Conservation (phyloP, 2,797 vertebrate genomes). For the Ictinia mississippiensis region DNA sequence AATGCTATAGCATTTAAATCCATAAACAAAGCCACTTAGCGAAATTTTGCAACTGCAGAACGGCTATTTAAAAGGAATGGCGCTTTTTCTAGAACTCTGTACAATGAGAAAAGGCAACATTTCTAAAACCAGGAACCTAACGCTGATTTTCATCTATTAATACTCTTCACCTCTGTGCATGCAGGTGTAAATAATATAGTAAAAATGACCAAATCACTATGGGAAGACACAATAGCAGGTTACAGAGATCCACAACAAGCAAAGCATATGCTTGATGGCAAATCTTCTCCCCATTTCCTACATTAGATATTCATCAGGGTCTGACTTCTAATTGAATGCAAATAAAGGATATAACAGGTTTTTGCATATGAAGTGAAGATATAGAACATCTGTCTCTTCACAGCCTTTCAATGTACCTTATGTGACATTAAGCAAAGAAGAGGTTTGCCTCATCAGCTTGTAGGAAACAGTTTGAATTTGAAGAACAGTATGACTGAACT, state of each 20-base stretch:
- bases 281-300: constrained; percentile 37
- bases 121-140: background rate
- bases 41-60: background rate
- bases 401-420: constrained; percentile 43
- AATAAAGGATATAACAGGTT: constrained; percentile 54
- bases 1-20: background rate
- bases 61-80: background rate
- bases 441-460: constrained; percentile 44
- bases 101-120: background rate
- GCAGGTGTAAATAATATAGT: background rate
- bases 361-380: constrained; percentile 62
- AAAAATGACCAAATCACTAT: background rate
- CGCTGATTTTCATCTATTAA: background rate
- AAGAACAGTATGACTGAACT: constrained; percentile 7
- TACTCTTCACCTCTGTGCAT: background rate
- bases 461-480: background rate
- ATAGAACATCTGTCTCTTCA: constrained; percentile 56
- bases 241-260: background rate
- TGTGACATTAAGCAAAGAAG: constrained; percentile 47
- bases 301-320: constrained; percentile 38
- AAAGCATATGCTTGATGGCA: constrained; percentile 30
- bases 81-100: background rate
- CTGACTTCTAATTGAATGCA: constrained; percentile 62
- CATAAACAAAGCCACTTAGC: background rate
- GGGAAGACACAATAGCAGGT: background rate